Evolutionary conservation across 2,797 vertebrate species (phyloP).

Genomic region (Antennarius maculatus): DNA sequence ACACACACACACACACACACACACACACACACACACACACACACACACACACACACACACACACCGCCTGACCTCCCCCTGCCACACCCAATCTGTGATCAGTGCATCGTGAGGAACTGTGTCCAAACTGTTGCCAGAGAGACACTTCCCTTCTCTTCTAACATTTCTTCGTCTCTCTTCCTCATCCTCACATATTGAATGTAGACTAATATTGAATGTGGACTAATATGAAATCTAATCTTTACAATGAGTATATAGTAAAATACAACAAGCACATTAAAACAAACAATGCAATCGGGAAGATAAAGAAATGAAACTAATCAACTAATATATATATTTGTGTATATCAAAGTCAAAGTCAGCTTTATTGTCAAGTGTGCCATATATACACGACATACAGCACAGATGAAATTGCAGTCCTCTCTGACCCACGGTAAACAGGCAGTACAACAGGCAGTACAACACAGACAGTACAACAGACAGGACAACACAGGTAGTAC

Average conservation of each 20-base stretch:
- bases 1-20: constrained; percentile 24
- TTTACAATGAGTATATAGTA: constrained; percentile 3
- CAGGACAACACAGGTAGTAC: too few relatives aligned
- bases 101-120: constrained; percentile 74
- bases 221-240: constrained; percentile 51
- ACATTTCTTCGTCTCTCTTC: constrained; percentile 43
- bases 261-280: not conserved
- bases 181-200: constrained; percentile 48
- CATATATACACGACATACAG: too few relatives aligned
- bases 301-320: not conserved
- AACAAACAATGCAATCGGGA: not conserved
- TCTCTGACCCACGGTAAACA: too few relatives aligned
- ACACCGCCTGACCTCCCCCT: constrained; percentile 57
- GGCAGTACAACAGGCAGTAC: too few relatives aligned
- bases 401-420: too few relatives aligned
- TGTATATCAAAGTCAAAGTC: too few relatives aligned
- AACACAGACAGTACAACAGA: too few relatives aligned
- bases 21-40: constrained; percentile 39
- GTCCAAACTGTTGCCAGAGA: constrained; percentile 78
- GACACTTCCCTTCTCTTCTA: constrained; percentile 39
- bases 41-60: constrained; percentile 29
- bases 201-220: constrained; percentile 49
- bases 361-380: too few relatives aligned
- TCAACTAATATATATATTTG: not conserved
- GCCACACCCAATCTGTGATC: constrained; percentile 80